A percentile compares a stretch with the other conserved stretches of the same genome.
Evolutionary conservation across 2,113 vertebrate species (phyloP).

Genomic region (Caranx melampygus): DNA sequence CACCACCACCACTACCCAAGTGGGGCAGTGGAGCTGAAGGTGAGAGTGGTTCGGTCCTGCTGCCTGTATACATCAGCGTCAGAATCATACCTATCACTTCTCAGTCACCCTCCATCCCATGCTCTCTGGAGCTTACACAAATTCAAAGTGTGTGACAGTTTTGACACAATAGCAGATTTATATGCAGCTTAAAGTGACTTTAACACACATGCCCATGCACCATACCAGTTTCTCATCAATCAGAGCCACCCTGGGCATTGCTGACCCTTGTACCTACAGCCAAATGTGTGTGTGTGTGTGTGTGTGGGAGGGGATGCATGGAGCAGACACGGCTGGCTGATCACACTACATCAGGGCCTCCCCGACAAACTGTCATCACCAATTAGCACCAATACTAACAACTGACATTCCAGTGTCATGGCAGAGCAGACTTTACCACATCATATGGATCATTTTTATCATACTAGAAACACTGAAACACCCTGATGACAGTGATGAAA

Average conservation of each 20-base stretch:
- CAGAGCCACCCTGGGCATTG: slow-evolving; percentile 32
- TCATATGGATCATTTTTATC: neutral
- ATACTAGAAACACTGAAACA: neutral
- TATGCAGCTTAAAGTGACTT: neutral
- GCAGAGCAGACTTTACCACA: neutral
- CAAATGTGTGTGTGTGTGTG: slow-evolving; percentile 18
- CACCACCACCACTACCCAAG: slow-evolving; percentile 27
- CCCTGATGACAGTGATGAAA: neutral
- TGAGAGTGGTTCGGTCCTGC: slow-evolving; percentile 67
- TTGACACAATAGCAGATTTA: slow-evolving; percentile 1
- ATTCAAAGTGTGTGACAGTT: neutral
- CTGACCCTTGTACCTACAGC: slow-evolving; percentile 9
- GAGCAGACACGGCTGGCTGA: slow-evolving; percentile 53
- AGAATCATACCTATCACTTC: slow-evolving; percentile 23
- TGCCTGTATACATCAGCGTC: slow-evolving; percentile 34
- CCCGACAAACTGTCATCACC: slow-evolving; percentile 63
- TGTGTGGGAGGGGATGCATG: slow-evolving; percentile 1
- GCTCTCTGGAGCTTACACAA: neutral
- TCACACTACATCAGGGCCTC: slow-evolving; percentile 45
- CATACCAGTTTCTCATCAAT: slow-evolving; percentile 36
- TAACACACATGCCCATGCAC: neutral
- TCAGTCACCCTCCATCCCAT: neutral
- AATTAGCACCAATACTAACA: slow-evolving; percentile 61
- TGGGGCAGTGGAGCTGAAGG: slow-evolving; percentile 75
- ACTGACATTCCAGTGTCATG: slow-evolving; percentile 36